These are phyloP conservation scores for Calephelis virginiensis DNA, from an alignment of 1,140 invertebrate genomes.

Conservation along the genomic window DNA sequence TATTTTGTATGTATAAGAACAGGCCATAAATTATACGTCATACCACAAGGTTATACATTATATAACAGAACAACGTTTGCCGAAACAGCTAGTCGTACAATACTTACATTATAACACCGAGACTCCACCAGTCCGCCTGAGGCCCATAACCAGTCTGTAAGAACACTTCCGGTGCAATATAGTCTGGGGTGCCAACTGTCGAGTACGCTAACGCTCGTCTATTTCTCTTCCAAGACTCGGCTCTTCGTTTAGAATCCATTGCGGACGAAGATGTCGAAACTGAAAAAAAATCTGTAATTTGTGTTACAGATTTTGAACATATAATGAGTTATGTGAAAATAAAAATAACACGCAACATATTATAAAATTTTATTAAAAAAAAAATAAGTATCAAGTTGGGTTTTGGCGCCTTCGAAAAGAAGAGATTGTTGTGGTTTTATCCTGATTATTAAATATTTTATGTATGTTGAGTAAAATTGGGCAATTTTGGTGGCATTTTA, in stretches of 20 bases:
- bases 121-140: slow-evolving; percentile 99
- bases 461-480: too few relatives aligned
- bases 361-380: not conserved
- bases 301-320: slow-evolving; percentile 23
- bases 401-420: too few relatives aligned
- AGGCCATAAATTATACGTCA: too few relatives aligned
- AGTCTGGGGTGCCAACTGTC: slow-evolving; percentile 99
- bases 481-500: too few relatives aligned
- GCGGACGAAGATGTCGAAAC: slow-evolving; percentile 80
- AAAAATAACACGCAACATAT: slow-evolving; percentile 17
- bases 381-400: not conserved
- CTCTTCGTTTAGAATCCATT: slow-evolving; percentile 96
- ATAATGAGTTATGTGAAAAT: slow-evolving; percentile 23
- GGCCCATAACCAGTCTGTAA: slow-evolving; percentile 98
- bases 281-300: slow-evolving; percentile 48
- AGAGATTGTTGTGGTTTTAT: too few relatives aligned
- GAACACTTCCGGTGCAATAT: slow-evolving; percentile 98
- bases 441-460: too few relatives aligned
- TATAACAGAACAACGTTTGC: too few relatives aligned
- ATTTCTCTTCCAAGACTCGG: slow-evolving; percentile 99
- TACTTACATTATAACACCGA: slow-evolving; percentile 97
- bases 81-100: not conserved
- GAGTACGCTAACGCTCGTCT: slow-evolving; percentile 95
- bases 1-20: too few relatives aligned
- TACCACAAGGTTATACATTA: too few relatives aligned